Evolutionary conservation across 1,140 invertebrate genomes (phyloP).

Genomic region (Bombus confusus): DNA sequence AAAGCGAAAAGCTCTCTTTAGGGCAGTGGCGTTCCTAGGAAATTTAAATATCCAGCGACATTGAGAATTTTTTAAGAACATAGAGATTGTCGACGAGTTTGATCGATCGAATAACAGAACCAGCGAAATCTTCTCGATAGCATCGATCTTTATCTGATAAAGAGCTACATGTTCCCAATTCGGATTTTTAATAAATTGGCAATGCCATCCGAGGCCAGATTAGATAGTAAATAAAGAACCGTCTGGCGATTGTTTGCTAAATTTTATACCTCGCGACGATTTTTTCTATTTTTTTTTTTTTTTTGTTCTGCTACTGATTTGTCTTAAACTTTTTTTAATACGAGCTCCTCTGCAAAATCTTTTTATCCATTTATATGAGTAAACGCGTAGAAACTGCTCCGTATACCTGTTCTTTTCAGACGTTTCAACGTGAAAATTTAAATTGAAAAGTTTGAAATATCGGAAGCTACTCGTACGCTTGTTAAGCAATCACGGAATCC

Average conservation of each 20-base stretch:
- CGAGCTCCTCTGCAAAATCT: background rate
- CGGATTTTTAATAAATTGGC: slow-evolving; percentile 3
- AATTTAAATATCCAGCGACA: slow-evolving; percentile 6
- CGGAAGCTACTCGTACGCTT: background rate
- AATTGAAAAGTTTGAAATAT: background rate
- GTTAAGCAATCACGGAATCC: background rate
- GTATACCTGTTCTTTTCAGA: too few relatives aligned
- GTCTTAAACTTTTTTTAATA: background rate
- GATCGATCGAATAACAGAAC: background rate
- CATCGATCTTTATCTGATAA: slow-evolving; percentile 37
- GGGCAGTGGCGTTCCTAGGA: too few relatives aligned
- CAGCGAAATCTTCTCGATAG: background rate
- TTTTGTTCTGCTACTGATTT: background rate
- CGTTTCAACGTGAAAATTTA: too few relatives aligned
- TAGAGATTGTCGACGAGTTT: background rate
- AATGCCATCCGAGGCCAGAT: background rate
- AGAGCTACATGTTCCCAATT: background rate
- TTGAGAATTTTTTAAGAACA: background rate
- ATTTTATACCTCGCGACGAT: background rate
- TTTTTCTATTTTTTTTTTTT: background rate
- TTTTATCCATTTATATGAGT: too few relatives aligned
- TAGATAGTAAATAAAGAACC: slow-evolving; percentile 19
- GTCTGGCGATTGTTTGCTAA: background rate
- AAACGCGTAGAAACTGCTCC: too few relatives aligned
- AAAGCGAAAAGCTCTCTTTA: too few relatives aligned